Conservation (phyloP, 2,113 vertebrate genomes). For the Lophura nycthemera region DNA sequence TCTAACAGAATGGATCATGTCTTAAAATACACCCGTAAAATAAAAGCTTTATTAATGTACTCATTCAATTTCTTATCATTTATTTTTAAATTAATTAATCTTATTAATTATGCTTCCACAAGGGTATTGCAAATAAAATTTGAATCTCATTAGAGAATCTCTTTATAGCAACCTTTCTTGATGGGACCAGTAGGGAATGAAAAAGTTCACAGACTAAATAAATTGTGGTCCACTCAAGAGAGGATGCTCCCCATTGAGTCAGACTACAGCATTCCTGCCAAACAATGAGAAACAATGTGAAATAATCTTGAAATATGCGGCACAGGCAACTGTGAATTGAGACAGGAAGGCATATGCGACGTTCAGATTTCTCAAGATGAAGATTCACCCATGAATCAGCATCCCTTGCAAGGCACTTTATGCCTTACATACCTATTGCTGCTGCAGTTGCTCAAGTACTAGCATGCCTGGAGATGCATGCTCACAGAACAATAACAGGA, state of each 20-base stretch:
- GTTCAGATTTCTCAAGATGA: not conserved
- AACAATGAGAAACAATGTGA: not conserved
- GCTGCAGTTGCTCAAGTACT: not conserved
- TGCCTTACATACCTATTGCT: not conserved
- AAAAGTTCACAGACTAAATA: not conserved
- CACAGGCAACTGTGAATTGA: not conserved
- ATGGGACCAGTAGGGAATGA: not conserved
- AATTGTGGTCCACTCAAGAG: not conserved
- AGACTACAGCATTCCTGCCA: not conserved
- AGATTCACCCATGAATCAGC: constrained; percentile 10
- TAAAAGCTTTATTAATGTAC: not conserved
- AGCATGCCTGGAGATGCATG: rapidly evolving
- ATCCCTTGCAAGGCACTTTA: not conserved
- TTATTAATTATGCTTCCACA: not conserved
- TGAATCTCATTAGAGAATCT: not conserved
- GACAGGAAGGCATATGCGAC: not conserved
- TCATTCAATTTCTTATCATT: not conserved
- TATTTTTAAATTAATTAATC: not conserved
- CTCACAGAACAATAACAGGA: not conserved
- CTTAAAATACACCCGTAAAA: not conserved
- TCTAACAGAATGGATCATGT: not conserved
- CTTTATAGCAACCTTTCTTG: not conserved
- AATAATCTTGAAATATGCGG: constrained; percentile 5
- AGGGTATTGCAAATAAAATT: not conserved
- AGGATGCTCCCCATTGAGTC: not conserved